Conservation (phyloP, 2,797 vertebrate genomes). For the Dermochelys coriacea region DNA sequence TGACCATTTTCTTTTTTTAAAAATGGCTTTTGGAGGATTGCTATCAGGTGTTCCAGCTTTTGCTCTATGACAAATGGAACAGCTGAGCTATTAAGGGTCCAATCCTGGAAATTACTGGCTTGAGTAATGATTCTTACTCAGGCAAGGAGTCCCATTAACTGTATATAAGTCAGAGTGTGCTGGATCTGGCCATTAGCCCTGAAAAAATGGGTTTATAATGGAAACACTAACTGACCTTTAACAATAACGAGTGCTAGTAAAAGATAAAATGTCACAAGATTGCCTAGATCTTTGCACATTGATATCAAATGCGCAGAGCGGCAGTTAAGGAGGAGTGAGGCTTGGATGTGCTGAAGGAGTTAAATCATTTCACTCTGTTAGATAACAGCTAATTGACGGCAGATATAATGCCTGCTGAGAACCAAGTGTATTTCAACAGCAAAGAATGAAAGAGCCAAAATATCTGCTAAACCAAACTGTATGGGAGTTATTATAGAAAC, state of each 20-base stretch:
- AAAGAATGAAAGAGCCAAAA: conserved; percentile 62
- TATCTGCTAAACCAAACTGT: conserved; percentile 57
- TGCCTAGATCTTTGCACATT: conserved; percentile 54
- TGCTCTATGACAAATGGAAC: neutral
- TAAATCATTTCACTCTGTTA: conserved; percentile 66
- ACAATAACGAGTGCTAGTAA: conserved; percentile 60
- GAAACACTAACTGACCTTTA: conserved; percentile 76
- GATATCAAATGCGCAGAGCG: neutral
- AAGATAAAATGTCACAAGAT: conserved; percentile 67
- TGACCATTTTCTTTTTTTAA: conserved; percentile 58
- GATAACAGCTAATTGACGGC: conserved; percentile 72
- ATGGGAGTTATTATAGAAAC: conserved; percentile 59
- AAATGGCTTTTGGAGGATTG: conserved; percentile 55
- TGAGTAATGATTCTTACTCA: conserved; percentile 45
- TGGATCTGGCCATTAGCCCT: conserved; percentile 51
- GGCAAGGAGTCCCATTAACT: conserved; percentile 60
- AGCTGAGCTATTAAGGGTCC: conserved; percentile 39
- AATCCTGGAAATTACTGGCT: conserved; percentile 65
- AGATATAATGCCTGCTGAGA: conserved; percentile 69
- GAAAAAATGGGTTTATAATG: conserved; percentile 44
- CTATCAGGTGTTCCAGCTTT: conserved; percentile 43
- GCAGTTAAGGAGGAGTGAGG: conserved; percentile 14
- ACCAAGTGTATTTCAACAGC: conserved; percentile 55
- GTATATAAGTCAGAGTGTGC: conserved; percentile 68
- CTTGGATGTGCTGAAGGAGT: conserved; percentile 28